Evolutionary conservation across 2,113 vertebrate species (phyloP), one percentile per base, ranked within the genome.

Genomic region (Chascanopsetta lugubris): DNA sequence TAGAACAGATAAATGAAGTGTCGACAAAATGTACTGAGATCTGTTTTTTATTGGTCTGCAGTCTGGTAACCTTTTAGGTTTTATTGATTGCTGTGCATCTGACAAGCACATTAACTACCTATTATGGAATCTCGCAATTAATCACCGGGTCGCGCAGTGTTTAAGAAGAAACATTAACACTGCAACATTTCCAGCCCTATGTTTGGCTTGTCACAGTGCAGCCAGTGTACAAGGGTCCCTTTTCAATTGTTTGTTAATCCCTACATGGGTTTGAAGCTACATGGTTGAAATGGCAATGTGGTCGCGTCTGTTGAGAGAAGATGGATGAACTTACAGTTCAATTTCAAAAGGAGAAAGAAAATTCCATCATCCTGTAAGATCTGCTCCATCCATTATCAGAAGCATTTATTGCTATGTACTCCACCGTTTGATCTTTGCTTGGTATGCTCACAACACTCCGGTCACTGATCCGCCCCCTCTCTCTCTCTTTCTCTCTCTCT

Each of bases 381-480:
- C 8, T 34, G 22, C 24, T 30, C n/a, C 7, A 51, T 7, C 6
- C 6, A 22, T 27, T 48, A 40, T 42, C 42, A n/a, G 20, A 60
- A 36, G 32, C 20, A 57, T 60, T 70, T 48, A 36, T 56, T 62
- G 10, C 25, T 15, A 8, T 43, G 24, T 22, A 30, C 51, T 26
- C n/a, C 26, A 17, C 29, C 29, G 70, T 29, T 69, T 85, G 62
- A 74, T 80, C 72, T 77, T 71, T 68, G 43, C 15, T 54, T 64
- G 34, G 53, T 62, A 62, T 56, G 36, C 25, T 54, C 38, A 6
- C 49, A 49, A 11, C 30, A 57, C 25, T 54, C 7, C 8, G 15
- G 43, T 25, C 65, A 40, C 34, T 63, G 20, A 71, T 46, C 29
- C 36, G 0, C 45, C 50, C 36, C 18, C 65, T 54, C 11, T 55